Conservation (phyloP, 53 echinoderm and acorn worm species). For the Mesocentrotus franciscanus region DNA sequence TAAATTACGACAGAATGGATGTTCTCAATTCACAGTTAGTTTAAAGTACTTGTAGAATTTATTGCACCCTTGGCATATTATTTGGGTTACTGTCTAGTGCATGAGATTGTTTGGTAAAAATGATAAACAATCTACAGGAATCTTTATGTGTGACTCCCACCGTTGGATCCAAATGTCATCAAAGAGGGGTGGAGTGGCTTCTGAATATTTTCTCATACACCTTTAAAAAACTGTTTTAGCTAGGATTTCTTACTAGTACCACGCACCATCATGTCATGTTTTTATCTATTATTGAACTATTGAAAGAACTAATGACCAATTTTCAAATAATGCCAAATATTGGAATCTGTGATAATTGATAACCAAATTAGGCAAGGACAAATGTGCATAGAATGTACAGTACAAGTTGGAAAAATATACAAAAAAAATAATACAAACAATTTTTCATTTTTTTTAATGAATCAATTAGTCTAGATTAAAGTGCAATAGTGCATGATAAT, state of each 20-base stretch:
- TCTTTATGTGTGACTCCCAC: background rate
- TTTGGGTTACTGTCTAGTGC: background rate
- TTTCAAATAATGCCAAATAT: too few species aligned
- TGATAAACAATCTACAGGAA: background rate
- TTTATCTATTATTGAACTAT: too few species aligned
- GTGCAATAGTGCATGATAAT: too few species aligned
- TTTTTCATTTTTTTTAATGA: too few species aligned
- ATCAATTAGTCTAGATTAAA: too few species aligned
- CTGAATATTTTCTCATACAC: background rate
- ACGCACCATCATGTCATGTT: too few species aligned
- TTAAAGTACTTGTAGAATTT: background rate
- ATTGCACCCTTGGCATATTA: background rate
- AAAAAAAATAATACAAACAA: too few species aligned
- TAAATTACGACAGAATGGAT: background rate
- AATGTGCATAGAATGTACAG: too few species aligned
- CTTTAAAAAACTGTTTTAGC: background rate
- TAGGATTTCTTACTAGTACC: background rate
- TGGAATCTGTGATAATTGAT: too few species aligned
- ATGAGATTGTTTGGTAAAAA: background rate
- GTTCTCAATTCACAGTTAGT: conserved; percentile 3
- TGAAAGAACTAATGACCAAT: too few species aligned
- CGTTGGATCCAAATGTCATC: background rate
- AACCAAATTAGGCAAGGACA: too few species aligned
- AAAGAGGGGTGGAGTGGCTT: background rate
- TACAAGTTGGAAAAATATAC: too few species aligned